phyloP scores from a whole-genome alignment of 2,888 invertebrate species.

The Xanthorhoe spadicearia region DNA sequence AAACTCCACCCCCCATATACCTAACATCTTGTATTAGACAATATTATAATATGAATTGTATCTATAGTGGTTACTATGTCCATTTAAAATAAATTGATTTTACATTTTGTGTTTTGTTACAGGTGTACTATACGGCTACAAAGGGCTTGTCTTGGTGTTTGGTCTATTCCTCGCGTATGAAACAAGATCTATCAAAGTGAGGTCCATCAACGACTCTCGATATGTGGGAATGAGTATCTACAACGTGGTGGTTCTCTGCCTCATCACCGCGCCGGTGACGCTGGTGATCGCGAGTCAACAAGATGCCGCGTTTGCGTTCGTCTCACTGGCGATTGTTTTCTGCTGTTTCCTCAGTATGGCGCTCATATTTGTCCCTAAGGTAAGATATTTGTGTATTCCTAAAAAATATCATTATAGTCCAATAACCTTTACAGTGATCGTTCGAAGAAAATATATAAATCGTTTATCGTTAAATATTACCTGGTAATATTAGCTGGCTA shows the following conservation, averaged over 20 bases:
- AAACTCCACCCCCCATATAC: background rate
- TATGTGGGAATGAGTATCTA: constrained; percentile 99
- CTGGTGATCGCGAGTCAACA: constrained; percentile 99
- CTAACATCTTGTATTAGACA: background rate
- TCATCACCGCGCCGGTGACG: constrained; percentile 99
- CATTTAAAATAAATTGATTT: no score
- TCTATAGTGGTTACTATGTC: background rate
- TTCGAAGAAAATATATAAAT: no score
- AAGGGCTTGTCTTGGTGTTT: constrained; percentile 97
- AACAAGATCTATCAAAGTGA: constrained; percentile 98
- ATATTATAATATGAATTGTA: background rate
- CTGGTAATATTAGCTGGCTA: background rate
- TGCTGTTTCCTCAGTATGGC: constrained; percentile 99
- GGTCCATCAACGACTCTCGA: constrained; percentile 98
- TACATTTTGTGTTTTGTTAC: constrained; percentile 49
- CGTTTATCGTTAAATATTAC: no score
- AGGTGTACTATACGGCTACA: constrained; percentile 98
- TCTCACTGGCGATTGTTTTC: constrained; percentile 97
- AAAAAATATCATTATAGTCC: no score
- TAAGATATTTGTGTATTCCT: constrained; percentile 54
- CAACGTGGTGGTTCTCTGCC: constrained; percentile 98
- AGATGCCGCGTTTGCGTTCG: constrained; percentile 98
- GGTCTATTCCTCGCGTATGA: constrained; percentile 99
- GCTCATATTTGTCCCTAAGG: constrained; percentile 99
- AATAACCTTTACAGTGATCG: no score